phyloP scores from a whole-genome alignment of 2,888 invertebrate genomes.

The Choreutis nemorana region DNA sequence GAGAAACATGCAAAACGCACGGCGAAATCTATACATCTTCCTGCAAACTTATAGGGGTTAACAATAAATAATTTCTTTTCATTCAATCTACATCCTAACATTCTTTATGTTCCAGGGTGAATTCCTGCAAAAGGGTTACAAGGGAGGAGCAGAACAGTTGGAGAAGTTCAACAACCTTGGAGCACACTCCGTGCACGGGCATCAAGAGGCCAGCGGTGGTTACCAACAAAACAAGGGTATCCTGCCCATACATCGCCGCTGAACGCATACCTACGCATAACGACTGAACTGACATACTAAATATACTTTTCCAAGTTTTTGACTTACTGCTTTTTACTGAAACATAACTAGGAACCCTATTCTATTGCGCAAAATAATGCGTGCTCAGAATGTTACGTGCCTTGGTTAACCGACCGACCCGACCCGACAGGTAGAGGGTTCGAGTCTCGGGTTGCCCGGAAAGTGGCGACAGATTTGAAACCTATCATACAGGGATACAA shows the following conservation, averaged over 20 bases:
- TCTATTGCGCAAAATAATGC: too few relatives aligned
- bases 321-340: constrained; percentile 5
- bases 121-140: constrained; percentile 67
- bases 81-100: too few relatives aligned
- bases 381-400: too few relatives aligned
- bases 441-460: too few relatives aligned
- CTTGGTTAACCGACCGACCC: too few relatives aligned
- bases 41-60: too few relatives aligned
- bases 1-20: too few relatives aligned
- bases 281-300: neutral
- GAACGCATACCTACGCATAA: neutral
- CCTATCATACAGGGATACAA: too few relatives aligned
- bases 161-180: constrained; percentile 69
- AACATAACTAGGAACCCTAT: too few relatives aligned
- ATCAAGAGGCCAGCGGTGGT: constrained; percentile 67
- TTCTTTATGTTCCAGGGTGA: constrained; percentile 44
- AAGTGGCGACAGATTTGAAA: too few relatives aligned
- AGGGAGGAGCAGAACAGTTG: constrained; percentile 62
- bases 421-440: too few relatives aligned
- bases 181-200: constrained; percentile 68
- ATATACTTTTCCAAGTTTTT: constrained; percentile 8
- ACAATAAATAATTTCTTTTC: neutral
- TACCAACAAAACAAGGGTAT: constrained; percentile 66
- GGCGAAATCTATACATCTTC: too few relatives aligned
- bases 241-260: constrained; percentile 51